phyloP scores from a whole-genome alignment of 2,888 invertebrate genomes.

The Zonitis immaculata region DNA sequence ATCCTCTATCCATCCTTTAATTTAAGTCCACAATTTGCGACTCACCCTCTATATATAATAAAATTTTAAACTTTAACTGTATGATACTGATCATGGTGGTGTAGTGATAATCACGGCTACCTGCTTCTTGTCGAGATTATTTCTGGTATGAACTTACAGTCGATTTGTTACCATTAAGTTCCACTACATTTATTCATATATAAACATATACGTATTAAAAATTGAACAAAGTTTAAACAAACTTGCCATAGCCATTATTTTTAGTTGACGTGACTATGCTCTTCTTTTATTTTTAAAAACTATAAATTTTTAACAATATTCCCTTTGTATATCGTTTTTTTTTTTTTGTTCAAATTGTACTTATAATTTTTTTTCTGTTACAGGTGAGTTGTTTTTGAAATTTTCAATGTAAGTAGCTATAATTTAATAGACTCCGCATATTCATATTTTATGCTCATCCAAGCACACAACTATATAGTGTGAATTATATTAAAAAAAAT shows the following conservation, averaged over 20 bases:
- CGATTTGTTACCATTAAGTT: slow-evolving; percentile 23
- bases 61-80: slow-evolving; percentile 32
- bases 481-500: not conserved
- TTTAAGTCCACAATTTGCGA: too few relatives aligned
- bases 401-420: not conserved
- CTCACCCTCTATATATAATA: too few relatives aligned
- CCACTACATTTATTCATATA: slow-evolving; percentile 29
- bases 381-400: slow-evolving; percentile 1
- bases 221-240: slow-evolving; percentile 1
- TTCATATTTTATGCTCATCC: not conserved
- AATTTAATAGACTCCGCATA: not conserved
- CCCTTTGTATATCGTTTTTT: not conserved
- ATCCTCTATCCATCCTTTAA: too few relatives aligned
- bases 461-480: not conserved
- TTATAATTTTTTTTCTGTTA: slow-evolving; percentile 3
- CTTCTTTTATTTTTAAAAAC: not conserved
- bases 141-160: slow-evolving; percentile 16
- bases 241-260: not conserved
- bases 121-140: slow-evolving; percentile 23
- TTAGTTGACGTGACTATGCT: not conserved
- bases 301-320: not conserved
- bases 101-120: slow-evolving; percentile 32
- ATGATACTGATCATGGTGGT: slow-evolving; percentile 28
- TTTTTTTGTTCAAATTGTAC: not conserved
- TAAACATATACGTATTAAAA: slow-evolving; percentile 20